Evolutionary conservation across 1,140 invertebrate species (phyloP).

Genomic region (Drosophila miranda): DNA sequence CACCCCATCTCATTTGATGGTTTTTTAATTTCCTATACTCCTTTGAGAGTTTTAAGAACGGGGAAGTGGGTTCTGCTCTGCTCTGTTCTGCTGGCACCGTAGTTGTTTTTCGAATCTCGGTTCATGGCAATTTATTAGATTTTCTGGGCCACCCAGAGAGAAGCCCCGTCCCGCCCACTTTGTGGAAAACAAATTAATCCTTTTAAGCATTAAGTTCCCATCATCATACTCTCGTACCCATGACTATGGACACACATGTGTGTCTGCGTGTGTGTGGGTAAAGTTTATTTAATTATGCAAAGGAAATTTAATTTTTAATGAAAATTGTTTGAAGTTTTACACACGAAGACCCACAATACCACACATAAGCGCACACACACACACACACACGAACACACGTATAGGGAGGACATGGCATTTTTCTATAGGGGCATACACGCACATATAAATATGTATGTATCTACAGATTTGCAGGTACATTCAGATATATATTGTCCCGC

Average conservation of each 20-base stretch:
- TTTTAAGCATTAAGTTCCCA: slow-evolving; percentile 14
- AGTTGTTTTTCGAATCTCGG: background rate
- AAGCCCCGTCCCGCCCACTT: background rate
- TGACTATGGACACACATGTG: background rate
- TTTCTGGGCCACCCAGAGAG: background rate
- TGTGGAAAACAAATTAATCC: slow-evolving; percentile 22
- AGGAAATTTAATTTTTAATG: slow-evolving; percentile 55
- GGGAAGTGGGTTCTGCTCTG: too few relatives aligned
- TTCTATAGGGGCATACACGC: too few relatives aligned
- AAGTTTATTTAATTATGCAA: slow-evolving; percentile 54
- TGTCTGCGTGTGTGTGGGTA: slow-evolving; percentile 6
- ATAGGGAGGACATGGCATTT: too few relatives aligned
- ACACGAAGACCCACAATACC: slow-evolving; percentile 4
- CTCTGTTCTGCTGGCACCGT: too few relatives aligned
- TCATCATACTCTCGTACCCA: background rate
- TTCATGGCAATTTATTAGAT: slow-evolving; percentile 16
- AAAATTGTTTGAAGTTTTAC: slow-evolving; percentile 53
- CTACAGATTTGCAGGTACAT: slow-evolving; percentile 6
- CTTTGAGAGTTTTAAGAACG: too few relatives aligned
- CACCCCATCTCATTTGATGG: too few relatives aligned
- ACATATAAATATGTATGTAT: background rate
- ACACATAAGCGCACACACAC: too few relatives aligned
- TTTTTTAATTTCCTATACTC: too few relatives aligned
- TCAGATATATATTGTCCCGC: slow-evolving; percentile 8
- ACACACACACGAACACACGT: too few relatives aligned